Evolutionary conservation across 2,888 invertebrate genomes (phyloP).

Genomic region (Alcis repandata): DNA sequence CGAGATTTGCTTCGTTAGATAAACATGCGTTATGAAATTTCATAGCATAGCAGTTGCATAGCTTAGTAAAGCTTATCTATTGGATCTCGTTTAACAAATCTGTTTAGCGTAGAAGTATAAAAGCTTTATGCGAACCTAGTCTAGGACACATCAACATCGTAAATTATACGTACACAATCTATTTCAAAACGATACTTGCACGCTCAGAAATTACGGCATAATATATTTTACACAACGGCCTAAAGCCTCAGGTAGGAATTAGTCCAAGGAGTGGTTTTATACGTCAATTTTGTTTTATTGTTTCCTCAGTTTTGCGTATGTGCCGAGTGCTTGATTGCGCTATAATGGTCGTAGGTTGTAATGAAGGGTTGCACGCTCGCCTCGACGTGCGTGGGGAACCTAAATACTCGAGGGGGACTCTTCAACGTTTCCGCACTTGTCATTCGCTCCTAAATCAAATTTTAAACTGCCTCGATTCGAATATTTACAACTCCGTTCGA

Average conservation of each 20-base stretch:
- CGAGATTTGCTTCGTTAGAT: constrained; percentile 3
- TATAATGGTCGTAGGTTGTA: constrained; percentile 80
- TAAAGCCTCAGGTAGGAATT: constrained; percentile 67
- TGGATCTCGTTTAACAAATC: constrained; percentile 18
- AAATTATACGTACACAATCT: constrained; percentile 55
- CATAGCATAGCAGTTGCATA: constrained; percentile 5
- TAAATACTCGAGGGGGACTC: constrained; percentile 73
- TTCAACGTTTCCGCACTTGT: constrained; percentile 77
- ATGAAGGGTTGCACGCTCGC: constrained; percentile 82
- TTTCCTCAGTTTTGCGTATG: constrained; percentile 84
- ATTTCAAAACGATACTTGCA: constrained; percentile 57
- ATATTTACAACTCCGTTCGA: constrained; percentile 50
- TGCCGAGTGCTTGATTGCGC: constrained; percentile 82
- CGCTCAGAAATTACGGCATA: constrained; percentile 64
- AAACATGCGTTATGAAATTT: neutral
- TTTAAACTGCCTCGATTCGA: constrained; percentile 62
- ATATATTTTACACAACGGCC: constrained; percentile 71
- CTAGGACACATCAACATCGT: constrained; percentile 48
- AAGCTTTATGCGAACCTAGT: constrained; percentile 32
- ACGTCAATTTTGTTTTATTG: constrained; percentile 83
- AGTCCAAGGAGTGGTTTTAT: constrained; percentile 80
- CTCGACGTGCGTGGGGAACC: constrained; percentile 74
- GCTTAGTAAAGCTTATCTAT: constrained; percentile 8
- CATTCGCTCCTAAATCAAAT: constrained; percentile 69
- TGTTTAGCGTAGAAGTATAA: constrained; percentile 24